Conservation (phyloP, 2,888 invertebrate genomes). For the Marronus borbonicus region DNA sequence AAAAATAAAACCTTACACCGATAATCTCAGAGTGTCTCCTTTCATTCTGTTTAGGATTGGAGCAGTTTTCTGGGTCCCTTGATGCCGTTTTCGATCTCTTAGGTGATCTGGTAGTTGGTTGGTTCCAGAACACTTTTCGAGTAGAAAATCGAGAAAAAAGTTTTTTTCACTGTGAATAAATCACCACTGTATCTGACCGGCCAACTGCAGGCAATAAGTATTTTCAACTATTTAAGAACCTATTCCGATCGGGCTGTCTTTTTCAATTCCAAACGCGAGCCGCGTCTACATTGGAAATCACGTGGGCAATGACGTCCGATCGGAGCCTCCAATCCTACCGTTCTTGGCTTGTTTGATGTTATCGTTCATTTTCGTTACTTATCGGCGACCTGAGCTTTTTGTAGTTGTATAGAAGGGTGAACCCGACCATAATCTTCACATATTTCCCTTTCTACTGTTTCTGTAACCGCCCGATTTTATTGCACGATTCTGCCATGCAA, state of each 20-base stretch:
- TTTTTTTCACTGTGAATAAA: no score
- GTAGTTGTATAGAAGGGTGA: no score
- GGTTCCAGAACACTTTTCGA: no score
- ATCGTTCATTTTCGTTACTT: constrained; percentile 16
- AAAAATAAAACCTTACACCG: constrained; percentile 36
- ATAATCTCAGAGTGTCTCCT: constrained; percentile 41
- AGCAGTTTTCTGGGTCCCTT: neutral
- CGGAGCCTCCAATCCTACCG: constrained; percentile 17
- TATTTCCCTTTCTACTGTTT: no score
- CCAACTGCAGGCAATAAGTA: constrained; percentile 18
- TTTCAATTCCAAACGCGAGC: constrained; percentile 31
- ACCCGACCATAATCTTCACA: no score
- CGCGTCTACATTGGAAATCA: constrained; percentile 8
- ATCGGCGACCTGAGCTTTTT: constrained; percentile 19
- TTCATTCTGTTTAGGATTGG: constrained; percentile 24
- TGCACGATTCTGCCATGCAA: neutral
- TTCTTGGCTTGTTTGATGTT: constrained; percentile 1
- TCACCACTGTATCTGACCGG: neutral
- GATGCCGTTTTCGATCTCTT: no score
- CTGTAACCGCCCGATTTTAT: no score
- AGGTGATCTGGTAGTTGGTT: no score
- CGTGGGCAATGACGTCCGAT: constrained; percentile 21
- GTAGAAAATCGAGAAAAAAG: no score
- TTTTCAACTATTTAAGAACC: constrained; percentile 37
- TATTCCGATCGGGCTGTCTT: constrained; percentile 21